A percentile compares a stretch with the other conserved stretches of the same genome.
Conservation (phyloP, 2,888 invertebrate genomes). For the Noctua comes region DNA sequence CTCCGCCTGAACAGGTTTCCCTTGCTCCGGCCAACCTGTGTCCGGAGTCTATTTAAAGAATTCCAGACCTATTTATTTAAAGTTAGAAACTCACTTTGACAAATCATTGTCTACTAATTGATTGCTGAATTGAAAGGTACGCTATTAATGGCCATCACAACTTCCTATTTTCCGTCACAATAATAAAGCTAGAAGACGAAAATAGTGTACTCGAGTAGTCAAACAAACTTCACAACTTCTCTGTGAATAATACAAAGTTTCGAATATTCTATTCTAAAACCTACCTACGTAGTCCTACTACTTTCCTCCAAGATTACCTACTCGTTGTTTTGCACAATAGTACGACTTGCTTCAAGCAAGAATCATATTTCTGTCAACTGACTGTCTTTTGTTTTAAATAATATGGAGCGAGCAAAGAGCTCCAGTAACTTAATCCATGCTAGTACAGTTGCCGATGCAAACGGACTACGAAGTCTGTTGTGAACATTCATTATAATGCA, state of each 20-base stretch:
- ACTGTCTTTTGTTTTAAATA: conserved; percentile 64
- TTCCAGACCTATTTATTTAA: not conserved
- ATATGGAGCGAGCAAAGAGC: conserved; percentile 49
- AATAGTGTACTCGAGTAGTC: conserved; percentile 29
- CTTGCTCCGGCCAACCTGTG: not conserved
- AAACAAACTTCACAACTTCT: conserved; percentile 47
- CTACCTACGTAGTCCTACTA: conserved; percentile 22
- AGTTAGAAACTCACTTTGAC: too few relatives aligned
- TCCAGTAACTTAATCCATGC: conserved; percentile 71
- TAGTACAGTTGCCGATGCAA: conserved; percentile 51
- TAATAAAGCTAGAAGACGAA: conserved; percentile 30
- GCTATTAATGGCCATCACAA: not conserved
- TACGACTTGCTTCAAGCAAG: conserved; percentile 59
- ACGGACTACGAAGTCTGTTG: conserved; percentile 60
- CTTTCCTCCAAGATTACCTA: conserved; percentile 41
- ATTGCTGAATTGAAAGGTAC: not conserved
- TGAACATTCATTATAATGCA: conserved; percentile 53
- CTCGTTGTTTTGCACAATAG: conserved; percentile 48
- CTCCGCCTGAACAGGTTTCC: not conserved
- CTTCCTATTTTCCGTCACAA: not conserved
- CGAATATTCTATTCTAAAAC: conserved; percentile 53
- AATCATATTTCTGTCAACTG: conserved; percentile 66
- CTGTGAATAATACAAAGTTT: conserved; percentile 53
- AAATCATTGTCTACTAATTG: not conserved
- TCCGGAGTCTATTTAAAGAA: not conserved